These are phyloP conservation scores for Drosophila orosa DNA, from an alignment of 1,140 invertebrate species.

Conservation along the genomic window DNA sequence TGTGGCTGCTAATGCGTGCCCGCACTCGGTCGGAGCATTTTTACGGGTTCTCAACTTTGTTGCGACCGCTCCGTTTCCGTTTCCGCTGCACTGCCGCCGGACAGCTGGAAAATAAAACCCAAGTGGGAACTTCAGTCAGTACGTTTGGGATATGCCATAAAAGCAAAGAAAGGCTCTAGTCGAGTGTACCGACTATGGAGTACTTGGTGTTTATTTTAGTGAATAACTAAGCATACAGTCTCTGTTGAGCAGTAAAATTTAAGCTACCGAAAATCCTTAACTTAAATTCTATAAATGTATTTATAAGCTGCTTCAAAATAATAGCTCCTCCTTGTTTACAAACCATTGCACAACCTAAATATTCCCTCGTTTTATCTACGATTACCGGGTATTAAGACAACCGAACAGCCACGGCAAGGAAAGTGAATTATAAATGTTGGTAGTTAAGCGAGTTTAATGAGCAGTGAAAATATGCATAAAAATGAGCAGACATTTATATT, in stretches of 20 bases:
- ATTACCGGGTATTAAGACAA: slow-evolving; percentile 6
- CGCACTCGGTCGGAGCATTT: slow-evolving; percentile 10
- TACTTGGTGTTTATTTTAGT: background rate
- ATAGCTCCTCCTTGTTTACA: background rate
- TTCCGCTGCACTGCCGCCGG: slow-evolving; percentile 13
- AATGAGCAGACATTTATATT: slow-evolving; percentile 65
- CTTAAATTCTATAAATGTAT: no score
- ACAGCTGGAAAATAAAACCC: slow-evolving; percentile 49
- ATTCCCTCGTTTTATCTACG: slow-evolving; percentile 8
- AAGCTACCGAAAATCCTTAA: background rate
- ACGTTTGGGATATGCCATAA: slow-evolving; percentile 3
- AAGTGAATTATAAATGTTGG: slow-evolving; percentile 71
- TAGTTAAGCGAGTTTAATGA: slow-evolving; percentile 72
- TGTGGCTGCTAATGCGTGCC: slow-evolving; percentile 59
- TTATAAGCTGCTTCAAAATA: background rate
- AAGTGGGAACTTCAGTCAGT: slow-evolving; percentile 34
- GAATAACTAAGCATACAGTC: background rate
- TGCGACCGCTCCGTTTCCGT: slow-evolving; percentile 25
- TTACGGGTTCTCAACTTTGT: slow-evolving; percentile 50
- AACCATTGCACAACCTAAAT: slow-evolving; percentile 1
- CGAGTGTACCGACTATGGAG: slow-evolving; percentile 7
- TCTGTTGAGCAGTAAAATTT: background rate
- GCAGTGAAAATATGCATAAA: slow-evolving; percentile 70
- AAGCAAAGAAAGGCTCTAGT: background rate
- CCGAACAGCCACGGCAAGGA: slow-evolving; percentile 10